Evolutionary conservation across 1,140 invertebrate genomes (phyloP), one percentile per base, ranked within the genome.

Genomic region (Vanessa atalanta): DNA sequence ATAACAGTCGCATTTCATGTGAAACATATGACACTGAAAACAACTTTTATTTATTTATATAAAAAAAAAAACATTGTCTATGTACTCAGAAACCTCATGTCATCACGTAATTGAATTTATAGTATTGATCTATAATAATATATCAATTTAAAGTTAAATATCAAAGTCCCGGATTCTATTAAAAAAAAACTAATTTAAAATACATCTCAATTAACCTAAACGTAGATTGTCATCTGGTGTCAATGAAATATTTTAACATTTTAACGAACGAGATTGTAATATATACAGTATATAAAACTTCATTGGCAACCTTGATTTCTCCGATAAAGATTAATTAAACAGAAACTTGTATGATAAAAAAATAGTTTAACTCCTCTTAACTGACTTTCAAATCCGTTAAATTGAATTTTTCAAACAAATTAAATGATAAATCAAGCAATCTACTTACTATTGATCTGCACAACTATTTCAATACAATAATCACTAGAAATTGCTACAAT

Each of bases 241-340:
- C 77, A 79, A 79, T 79, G 77, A 63, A 71, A 73, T 76, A 55
- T 68, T 73, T 73, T 79, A 79, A 73, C 77, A 79, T 79, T 79
- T 78, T 48, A 48, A 61, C 53, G 60, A 63, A 68, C 57, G 37
- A 74, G 72, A 63, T 61, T 68, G 47, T 72, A 72, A 72, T 72
- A 65, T 72, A 72, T 53, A 31, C 5, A 31, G 64, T 57, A 63
- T 20, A 74, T 74, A 69, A 68, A 31, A 68, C 65, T 74, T 74
- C 70, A 72, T 65, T 55, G 60, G 43, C 70, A 65, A 57, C 72
- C 72, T 74, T 69, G 66, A 51, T 8, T 7, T 37, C 48, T 14
- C 23, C 7, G 61, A 65, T 53, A 50, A 64, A 20, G 64, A 48
- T 64, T 65, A 72, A 72, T 72, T 70, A 70, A 70, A 20, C 37